Evolutionary conservation across 2,113 vertebrate species (phyloP).

Genomic region (Callionymus lyra): DNA sequence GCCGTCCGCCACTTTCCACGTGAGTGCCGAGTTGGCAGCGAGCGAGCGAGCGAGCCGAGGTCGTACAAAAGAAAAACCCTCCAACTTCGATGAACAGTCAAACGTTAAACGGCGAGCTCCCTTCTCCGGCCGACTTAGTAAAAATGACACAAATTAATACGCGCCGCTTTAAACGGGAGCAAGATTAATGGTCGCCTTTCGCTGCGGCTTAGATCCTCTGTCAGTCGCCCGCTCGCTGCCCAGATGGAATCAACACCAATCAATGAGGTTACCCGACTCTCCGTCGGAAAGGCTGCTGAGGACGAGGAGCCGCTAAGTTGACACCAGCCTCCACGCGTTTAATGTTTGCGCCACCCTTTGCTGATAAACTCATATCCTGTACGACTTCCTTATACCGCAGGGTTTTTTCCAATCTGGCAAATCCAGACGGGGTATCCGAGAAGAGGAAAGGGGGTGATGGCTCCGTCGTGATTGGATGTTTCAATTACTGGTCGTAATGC

Average conservation of each 20-base stretch:
- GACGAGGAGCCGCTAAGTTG: too few relatives aligned
- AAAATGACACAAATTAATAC: constrained; percentile 99
- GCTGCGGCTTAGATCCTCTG: constrained; percentile 94
- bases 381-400: constrained; percentile 43
- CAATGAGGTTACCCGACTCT: constrained; percentile 88
- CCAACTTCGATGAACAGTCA: constrained; percentile 54
- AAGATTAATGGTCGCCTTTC: constrained; percentile 99
- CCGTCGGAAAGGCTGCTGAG: constrained; percentile 80
- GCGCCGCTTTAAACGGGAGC: constrained; percentile 99
- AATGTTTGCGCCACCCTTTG: constrained; percentile 1
- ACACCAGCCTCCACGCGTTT: not conserved
- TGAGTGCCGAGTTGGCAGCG: constrained; percentile 50
- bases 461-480: constrained; percentile 68
- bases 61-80: constrained; percentile 50
- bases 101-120: constrained; percentile 72
- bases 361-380: constrained; percentile 43
- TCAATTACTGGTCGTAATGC: constrained; percentile 71
- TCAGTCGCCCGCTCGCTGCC: constrained; percentile 88
- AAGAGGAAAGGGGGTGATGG: constrained; percentile 59
- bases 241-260: constrained; percentile 97
- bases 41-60: constrained; percentile 41
- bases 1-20: constrained; percentile 72
- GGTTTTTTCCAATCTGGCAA: constrained; percentile 58
- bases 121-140: constrained; percentile 87
- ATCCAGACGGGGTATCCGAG: constrained; percentile 56